phyloP scores from a whole-genome alignment of 2,888 invertebrate species.

The Lomographa bimaculata region DNA sequence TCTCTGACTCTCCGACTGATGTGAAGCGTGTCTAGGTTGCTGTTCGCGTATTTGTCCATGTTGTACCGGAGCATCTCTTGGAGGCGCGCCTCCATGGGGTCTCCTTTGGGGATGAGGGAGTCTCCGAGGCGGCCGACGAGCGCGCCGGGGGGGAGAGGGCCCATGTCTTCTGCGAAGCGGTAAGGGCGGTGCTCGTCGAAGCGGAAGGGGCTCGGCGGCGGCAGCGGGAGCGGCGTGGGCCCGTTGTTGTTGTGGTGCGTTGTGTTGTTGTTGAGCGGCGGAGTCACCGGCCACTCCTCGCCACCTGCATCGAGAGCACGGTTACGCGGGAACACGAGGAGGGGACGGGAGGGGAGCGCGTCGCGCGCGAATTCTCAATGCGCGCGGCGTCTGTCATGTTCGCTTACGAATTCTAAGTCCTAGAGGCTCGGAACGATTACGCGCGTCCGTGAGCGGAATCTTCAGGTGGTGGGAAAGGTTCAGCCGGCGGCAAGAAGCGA shows the following conservation, averaged over 20 bases:
- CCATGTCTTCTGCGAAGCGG: constrained; percentile 93
- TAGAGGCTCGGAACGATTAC: constrained; percentile 58
- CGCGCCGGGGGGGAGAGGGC: constrained; percentile 89
- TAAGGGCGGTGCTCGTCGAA: constrained; percentile 92
- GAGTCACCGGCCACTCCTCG: constrained; percentile 78
- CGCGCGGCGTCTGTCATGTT: constrained; percentile 59
- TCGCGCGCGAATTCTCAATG: constrained; percentile 57
- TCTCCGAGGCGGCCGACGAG: constrained; percentile 94
- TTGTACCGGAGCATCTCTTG: constrained; percentile 97
- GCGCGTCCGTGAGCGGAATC: constrained; percentile 70
- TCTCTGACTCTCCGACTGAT: constrained; percentile 97
- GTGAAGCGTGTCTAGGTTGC: constrained; percentile 96
- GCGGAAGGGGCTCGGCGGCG: constrained; percentile 87
- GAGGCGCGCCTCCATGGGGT: constrained; percentile 95
- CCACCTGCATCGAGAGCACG: constrained; percentile 78
- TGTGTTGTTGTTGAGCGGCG: constrained; percentile 82
- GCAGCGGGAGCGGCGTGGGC: constrained; percentile 73
- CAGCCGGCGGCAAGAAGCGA: constrained; percentile 60
- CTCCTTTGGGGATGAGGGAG: constrained; percentile 95
- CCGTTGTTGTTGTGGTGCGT: constrained; percentile 83
- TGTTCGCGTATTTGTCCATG: constrained; percentile 97
- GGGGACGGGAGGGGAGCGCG: constrained; percentile 67
- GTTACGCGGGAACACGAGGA: constrained; percentile 90
- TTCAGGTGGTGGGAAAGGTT: constrained; percentile 55
- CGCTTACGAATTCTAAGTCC: constrained; percentile 53